Evolutionary conservation across 1,140 invertebrate genomes (phyloP).

Genomic region (Cydia fagiglandana): DNA sequence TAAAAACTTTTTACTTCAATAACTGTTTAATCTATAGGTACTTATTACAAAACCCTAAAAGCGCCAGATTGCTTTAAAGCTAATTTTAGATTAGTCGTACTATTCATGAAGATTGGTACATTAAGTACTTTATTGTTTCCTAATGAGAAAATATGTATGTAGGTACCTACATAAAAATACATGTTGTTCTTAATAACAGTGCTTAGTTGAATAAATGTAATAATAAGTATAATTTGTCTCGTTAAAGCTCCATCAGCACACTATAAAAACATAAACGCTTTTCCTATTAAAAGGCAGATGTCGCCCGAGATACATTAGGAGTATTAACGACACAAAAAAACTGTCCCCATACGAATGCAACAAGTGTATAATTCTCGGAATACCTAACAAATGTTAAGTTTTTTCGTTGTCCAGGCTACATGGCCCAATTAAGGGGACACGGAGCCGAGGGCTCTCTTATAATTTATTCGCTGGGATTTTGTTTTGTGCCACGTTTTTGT

Average conservation of each 20-base stretch:
- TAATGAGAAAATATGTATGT: no score
- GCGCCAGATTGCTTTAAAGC: no score
- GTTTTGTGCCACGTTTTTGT: slow-evolving; percentile 60
- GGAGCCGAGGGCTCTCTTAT: slow-evolving; percentile 54
- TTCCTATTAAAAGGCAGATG: slow-evolving; percentile 32
- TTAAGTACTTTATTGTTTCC: no score
- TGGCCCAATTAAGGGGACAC: slow-evolving; percentile 74
- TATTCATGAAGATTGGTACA: no score
- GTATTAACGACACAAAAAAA: slow-evolving; percentile 43
- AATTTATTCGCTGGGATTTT: slow-evolving; percentile 74
- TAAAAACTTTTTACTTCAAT: no score
- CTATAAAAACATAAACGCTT: slow-evolving; percentile 16
- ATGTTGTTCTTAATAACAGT: background rate
- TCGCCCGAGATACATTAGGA: slow-evolving; percentile 28
- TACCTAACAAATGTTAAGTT: slow-evolving; percentile 76
- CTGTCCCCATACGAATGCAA: slow-evolving; percentile 52
- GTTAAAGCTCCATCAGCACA: slow-evolving; percentile 4
- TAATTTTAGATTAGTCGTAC: no score
- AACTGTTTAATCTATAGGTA: no score
- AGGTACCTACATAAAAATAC: background rate
- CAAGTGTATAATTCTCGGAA: slow-evolving; percentile 75
- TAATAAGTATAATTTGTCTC: slow-evolving; percentile 11
- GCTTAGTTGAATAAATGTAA: slow-evolving; percentile 4
- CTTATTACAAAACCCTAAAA: no score
- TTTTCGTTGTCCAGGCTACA: slow-evolving; percentile 67